Conservation (phyloP, 2,113 vertebrate genomes). For the Trichomycterus rosablanca region DNA sequence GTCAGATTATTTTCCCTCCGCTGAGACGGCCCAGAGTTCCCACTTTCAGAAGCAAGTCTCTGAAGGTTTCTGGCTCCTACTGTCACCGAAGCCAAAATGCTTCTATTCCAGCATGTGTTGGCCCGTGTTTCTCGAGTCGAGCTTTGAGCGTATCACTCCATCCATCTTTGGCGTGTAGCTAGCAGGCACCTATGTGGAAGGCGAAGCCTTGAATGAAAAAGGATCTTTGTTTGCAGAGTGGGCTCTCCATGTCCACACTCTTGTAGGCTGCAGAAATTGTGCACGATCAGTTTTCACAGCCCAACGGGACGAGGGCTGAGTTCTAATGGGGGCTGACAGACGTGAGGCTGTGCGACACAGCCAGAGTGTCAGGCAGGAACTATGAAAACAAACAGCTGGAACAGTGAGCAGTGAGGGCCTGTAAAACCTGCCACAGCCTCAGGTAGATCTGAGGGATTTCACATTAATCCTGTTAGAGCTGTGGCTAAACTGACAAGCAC, state of each 20-base stretch:
- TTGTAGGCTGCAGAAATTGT: slow-evolving; percentile 29
- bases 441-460: slow-evolving; percentile 47
- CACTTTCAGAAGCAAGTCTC: slow-evolving; percentile 8
- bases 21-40: slow-evolving; percentile 9
- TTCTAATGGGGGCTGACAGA: slow-evolving; percentile 66
- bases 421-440: slow-evolving; percentile 48
- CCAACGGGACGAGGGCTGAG: slow-evolving; percentile 44
- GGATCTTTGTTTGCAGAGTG: slow-evolving; percentile 21
- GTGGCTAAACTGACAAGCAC: slow-evolving; percentile 21
- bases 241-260: slow-evolving; percentile 8
- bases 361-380: slow-evolving; percentile 53
- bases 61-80: slow-evolving; percentile 19
- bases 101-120: background rate
- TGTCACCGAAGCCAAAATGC: slow-evolving; percentile 15
- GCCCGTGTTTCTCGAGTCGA: slow-evolving; percentile 6
- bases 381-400: slow-evolving; percentile 67
- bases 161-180: slow-evolving; percentile 17
- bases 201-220: slow-evolving; percentile 10
- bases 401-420: slow-evolving; percentile 50
- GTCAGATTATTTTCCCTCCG: slow-evolving; percentile 28
- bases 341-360: slow-evolving; percentile 41
- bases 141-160: slow-evolving; percentile 15
- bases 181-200: slow-evolving; percentile 15
- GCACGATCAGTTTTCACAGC: slow-evolving; percentile 49
- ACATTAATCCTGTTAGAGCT: slow-evolving; percentile 43